phyloP scores from a whole-genome alignment of 92 coral and sea anemone species.

The Diadumene lineata region DNA sequence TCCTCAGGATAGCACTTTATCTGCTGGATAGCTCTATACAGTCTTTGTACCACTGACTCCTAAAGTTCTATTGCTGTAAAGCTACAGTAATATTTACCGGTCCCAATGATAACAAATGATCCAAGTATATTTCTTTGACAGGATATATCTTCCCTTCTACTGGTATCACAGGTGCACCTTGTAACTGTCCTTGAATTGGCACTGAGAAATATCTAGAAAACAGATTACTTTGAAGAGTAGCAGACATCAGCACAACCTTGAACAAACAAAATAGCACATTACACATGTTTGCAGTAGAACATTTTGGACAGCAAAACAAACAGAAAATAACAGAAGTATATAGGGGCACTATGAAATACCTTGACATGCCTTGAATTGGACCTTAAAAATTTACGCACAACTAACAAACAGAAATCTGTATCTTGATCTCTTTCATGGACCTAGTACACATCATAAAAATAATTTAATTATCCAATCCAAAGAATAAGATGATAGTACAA shows the following conservation, averaged over 20 bases:
- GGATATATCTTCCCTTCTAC: constrained; percentile 88
- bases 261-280: background rate
- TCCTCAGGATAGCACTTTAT: too few species aligned
- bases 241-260: constrained; percentile 92
- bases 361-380: constrained; percentile 96
- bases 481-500: background rate
- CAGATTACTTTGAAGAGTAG: constrained; percentile 92
- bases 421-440: constrained; percentile 98
- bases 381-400: constrained; percentile 85
- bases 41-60: too few species aligned
- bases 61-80: too few species aligned
- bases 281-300: background rate
- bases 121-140: constrained; percentile 76
- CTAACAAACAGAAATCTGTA: constrained; percentile 88
- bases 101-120: constrained; percentile 57
- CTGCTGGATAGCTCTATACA: too few species aligned
- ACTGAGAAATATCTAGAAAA: constrained; percentile 94
- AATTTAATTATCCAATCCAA: background rate
- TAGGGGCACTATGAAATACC: constrained; percentile 45
- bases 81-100: constrained; percentile 19
- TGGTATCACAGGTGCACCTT: constrained; percentile 94
- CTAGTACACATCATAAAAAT: constrained; percentile 17
- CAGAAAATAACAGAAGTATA: background rate
- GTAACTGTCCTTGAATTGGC: constrained; percentile 82
- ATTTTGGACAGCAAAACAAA: background rate